These are phyloP conservation scores for Psix sp. DNA, from an alignment of 1,140 invertebrate species.

Conservation along the genomic window DNA sequence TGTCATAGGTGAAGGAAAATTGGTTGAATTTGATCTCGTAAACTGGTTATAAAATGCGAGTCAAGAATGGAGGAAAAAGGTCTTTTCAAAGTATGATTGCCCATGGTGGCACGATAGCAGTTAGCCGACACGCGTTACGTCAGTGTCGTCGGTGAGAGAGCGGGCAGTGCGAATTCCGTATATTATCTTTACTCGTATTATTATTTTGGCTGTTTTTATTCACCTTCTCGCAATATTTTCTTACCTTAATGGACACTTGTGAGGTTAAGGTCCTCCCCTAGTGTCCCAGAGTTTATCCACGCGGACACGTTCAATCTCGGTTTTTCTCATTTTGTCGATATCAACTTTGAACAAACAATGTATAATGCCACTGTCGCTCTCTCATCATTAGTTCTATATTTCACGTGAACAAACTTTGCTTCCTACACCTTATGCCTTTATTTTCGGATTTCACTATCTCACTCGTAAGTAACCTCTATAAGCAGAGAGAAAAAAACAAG, in stretches of 20 bases:
- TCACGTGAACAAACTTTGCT: conserved; percentile 53
- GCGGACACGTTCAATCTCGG: conserved; percentile 46
- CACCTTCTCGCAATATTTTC: conserved; percentile 52
- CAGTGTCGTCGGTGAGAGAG: conserved; percentile 68
- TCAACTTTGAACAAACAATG: conserved; percentile 51
- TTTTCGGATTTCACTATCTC: conserved; percentile 47
- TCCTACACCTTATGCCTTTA: conserved; percentile 35
- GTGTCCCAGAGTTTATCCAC: conserved; percentile 64
- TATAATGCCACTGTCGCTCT: conserved; percentile 55
- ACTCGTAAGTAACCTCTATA: conserved; percentile 50
- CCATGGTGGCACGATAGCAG: not conserved
- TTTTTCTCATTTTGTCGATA: conserved; percentile 50
- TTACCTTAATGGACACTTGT: conserved; percentile 73
- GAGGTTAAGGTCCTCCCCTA: conserved; percentile 65
- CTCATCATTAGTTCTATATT: conserved; percentile 46
- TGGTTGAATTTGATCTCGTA: too few species aligned
- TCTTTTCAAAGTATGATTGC: not conserved
- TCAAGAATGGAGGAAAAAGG: not conserved
- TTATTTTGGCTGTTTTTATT: conserved; percentile 44
- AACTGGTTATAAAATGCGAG: too few species aligned
- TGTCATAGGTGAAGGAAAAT: too few species aligned
- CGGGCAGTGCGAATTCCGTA: conserved; percentile 69
- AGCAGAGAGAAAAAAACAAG: conserved; percentile 54
- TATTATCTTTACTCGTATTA: conserved; percentile 45
- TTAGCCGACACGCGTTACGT: conserved; percentile 50